These are phyloP conservation scores for Tragelaphus scriptus DNA, from an alignment of 2,113 vertebrate species.

Conservation along the genomic window DNA sequence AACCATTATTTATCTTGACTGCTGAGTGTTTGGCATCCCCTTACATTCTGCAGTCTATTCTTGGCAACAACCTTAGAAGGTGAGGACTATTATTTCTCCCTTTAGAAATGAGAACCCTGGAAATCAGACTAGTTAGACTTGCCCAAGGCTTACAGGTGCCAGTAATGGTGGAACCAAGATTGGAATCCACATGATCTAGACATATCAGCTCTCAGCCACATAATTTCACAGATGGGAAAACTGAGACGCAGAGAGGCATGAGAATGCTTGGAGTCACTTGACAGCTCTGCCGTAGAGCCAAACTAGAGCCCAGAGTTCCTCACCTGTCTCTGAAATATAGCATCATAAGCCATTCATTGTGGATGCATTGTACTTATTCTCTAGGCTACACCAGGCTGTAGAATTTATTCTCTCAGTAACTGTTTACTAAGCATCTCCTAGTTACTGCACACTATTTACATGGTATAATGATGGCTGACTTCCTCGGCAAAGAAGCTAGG, in stretches of 20 bases:
- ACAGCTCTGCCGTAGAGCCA: neutral
- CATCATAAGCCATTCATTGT: neutral
- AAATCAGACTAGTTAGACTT: neutral
- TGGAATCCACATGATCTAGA: neutral
- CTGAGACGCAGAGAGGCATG: neutral
- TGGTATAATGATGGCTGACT: neutral
- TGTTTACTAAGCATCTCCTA: neutral
- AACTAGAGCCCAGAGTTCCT: neutral
- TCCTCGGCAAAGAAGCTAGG: neutral
- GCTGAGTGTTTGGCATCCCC: neutral
- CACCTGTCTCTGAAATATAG: neutral
- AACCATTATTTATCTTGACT: neutral
- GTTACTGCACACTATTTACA: neutral
- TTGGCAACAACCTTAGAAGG: neutral
- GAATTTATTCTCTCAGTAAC: neutral
- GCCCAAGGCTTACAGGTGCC: neutral
- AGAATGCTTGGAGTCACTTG: neutral
- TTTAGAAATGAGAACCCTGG: neutral
- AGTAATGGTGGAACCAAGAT: neutral
- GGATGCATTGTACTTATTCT: neutral
- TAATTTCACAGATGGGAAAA: neutral
- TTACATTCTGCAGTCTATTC: neutral
- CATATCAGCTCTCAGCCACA: neutral
- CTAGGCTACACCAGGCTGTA: neutral
- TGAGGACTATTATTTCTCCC: neutral